These are phyloP conservation scores for Takifugu flavidus DNA, from an alignment of 2,113 vertebrate species.

Conservation along the genomic window DNA sequence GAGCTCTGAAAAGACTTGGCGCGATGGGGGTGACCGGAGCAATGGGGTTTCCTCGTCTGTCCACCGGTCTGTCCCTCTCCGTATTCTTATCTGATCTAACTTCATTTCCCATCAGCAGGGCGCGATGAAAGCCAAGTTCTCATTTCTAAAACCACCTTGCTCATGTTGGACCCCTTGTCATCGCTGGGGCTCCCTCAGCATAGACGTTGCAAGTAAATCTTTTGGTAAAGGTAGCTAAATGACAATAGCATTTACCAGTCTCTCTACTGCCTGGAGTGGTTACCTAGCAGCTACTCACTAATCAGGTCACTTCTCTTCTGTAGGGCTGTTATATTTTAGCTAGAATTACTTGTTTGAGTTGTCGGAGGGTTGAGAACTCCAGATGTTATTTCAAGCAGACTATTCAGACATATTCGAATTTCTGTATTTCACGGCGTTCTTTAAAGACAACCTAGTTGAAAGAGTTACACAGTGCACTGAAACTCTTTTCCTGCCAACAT, in stretches of 20 bases:
- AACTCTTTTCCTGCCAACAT: slow-evolving; percentile 48
- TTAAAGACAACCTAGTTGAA: slow-evolving; percentile 47
- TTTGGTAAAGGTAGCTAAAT: slow-evolving; percentile 26
- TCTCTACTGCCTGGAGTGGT: slow-evolving; percentile 29
- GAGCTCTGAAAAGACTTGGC: slow-evolving; percentile 59
- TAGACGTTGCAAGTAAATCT: slow-evolving; percentile 51
- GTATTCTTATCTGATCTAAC: slow-evolving; percentile 74
- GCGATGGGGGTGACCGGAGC: slow-evolving; percentile 61
- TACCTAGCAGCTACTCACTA: slow-evolving; percentile 25
- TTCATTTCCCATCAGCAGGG: slow-evolving; percentile 68
- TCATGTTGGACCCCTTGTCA: slow-evolving; percentile 51
- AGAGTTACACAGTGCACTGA: slow-evolving; percentile 40
- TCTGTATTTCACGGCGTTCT: slow-evolving; percentile 37
- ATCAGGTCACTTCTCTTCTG: slow-evolving; percentile 19
- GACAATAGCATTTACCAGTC: slow-evolving; percentile 12
- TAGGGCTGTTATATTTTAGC: slow-evolving; percentile 26
- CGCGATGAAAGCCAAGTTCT: slow-evolving; percentile 42
- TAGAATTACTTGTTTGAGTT: slow-evolving; percentile 8
- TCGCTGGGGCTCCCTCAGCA: slow-evolving; percentile 31
- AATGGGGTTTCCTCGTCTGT: slow-evolving; percentile 62
- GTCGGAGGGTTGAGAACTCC: slow-evolving; percentile 19
- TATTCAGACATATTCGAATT: slow-evolving; percentile 39
- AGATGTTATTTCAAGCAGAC: slow-evolving; percentile 14
- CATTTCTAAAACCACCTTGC: slow-evolving; percentile 26
- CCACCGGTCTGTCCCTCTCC: slow-evolving; percentile 35